Evolutionary conservation across 2,888 invertebrate genomes (phyloP).

Genomic region (Notocelia uddmanniana): DNA sequence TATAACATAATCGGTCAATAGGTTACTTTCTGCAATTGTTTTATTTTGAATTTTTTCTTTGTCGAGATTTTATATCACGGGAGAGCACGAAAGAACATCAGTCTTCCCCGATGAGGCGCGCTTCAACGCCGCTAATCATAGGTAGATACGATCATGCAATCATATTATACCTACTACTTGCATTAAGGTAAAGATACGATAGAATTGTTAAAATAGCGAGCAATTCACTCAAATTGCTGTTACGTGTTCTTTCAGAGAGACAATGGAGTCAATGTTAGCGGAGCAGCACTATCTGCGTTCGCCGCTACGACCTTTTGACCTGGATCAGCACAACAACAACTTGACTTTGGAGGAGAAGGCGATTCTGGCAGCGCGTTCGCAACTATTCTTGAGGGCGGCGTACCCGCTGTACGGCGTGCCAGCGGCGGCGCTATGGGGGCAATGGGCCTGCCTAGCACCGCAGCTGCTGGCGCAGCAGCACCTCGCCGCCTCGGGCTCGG

Average conservation of each 20-base stretch:
- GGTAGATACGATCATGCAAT: slow-evolving; percentile 76
- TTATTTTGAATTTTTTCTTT: slow-evolving; percentile 82
- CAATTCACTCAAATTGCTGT: slow-evolving; percentile 48
- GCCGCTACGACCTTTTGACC: slow-evolving; percentile 90
- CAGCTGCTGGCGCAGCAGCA: slow-evolving; percentile 89
- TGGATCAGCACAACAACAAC: slow-evolving; percentile 90
- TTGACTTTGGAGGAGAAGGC: slow-evolving; percentile 92
- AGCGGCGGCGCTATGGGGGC: slow-evolving; percentile 88
- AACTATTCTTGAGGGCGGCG: slow-evolving; percentile 89
- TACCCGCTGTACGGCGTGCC: slow-evolving; percentile 86
- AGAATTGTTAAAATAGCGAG: slow-evolving; percentile 21
- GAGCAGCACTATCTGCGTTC: slow-evolving; percentile 94
- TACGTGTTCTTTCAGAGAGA: slow-evolving; percentile 88
- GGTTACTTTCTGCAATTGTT: slow-evolving; percentile 58
- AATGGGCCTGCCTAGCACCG: slow-evolving; percentile 89
- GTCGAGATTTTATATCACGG: slow-evolving; percentile 85
- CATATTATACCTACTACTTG: slow-evolving; percentile 51
- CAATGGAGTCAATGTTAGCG: slow-evolving; percentile 95
- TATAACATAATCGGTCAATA: slow-evolving; percentile 5
- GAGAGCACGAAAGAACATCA: slow-evolving; percentile 83
- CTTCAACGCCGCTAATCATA: slow-evolving; percentile 81
- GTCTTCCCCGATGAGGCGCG: slow-evolving; percentile 84
- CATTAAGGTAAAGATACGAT: slow-evolving; percentile 32
- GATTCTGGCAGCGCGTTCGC: slow-evolving; percentile 91
- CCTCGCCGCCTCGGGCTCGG: slow-evolving; percentile 82